These are phyloP conservation scores for Mola mola DNA, from an alignment of 2,113 vertebrate genomes.

Conservation along the genomic window DNA sequence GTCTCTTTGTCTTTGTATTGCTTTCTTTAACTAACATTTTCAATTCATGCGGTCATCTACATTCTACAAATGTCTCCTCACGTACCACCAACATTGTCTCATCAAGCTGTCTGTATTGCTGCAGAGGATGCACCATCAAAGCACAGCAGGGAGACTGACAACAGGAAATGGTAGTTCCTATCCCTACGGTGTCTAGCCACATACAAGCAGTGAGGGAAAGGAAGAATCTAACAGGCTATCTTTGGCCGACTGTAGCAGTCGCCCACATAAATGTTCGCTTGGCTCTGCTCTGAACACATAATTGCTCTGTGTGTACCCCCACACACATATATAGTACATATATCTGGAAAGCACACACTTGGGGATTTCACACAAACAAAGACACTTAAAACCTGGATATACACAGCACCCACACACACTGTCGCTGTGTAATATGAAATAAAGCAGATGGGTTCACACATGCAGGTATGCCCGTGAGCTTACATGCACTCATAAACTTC, in stretches of 20 bases:
- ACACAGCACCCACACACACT: constrained; percentile 16
- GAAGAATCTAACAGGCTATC: constrained; percentile 62
- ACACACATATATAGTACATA: constrained; percentile 45
- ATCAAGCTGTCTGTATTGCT: constrained; percentile 29
- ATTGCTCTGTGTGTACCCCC: constrained; percentile 65
- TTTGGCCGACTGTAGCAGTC: constrained; percentile 54
- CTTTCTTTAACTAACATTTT: neutral
- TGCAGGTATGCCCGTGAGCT: constrained; percentile 5
- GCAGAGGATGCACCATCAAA: constrained; percentile 53
- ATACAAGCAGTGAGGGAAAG: constrained; percentile 13
- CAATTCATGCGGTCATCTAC: neutral
- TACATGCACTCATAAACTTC: neutral
- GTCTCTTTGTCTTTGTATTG: neutral
- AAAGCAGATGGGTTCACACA: constrained; percentile 18
- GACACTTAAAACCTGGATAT: constrained; percentile 21
- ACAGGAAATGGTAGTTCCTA: constrained; percentile 56
- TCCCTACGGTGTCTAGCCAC: constrained; percentile 64
- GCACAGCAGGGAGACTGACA: constrained; percentile 50
- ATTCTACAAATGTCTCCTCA: constrained; percentile 7
- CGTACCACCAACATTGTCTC: constrained; percentile 2
- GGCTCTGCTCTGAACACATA: constrained; percentile 76
- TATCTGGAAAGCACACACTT: constrained; percentile 39
- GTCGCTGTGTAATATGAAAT: constrained; percentile 12
- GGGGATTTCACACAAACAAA: constrained; percentile 28
- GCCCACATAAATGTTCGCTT: constrained; percentile 74